phyloP scores from a whole-genome alignment of 2,797 vertebrate species.

The Pangasius djambal region DNA sequence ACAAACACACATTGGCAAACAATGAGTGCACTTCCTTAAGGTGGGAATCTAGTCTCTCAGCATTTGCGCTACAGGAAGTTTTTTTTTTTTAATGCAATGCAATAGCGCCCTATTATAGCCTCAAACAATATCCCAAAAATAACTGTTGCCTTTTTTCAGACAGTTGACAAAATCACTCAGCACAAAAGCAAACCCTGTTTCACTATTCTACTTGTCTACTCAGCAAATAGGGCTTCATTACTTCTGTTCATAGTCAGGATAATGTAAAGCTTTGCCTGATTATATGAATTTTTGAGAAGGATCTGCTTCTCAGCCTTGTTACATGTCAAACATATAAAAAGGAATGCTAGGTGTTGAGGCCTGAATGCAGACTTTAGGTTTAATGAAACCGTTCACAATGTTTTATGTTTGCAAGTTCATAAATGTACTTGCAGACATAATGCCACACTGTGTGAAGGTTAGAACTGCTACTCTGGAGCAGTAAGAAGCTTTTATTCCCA shows the following conservation, averaged over 20 bases:
- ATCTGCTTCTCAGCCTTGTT: too few relatives aligned
- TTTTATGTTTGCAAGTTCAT: too few relatives aligned
- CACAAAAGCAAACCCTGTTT: neutral
- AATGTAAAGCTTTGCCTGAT: neutral
- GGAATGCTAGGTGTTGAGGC: neutral
- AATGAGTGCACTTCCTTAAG: neutral
- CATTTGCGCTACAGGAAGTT: neutral
- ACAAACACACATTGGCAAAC: constrained; percentile 31
- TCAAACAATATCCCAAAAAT: constrained; percentile 4
- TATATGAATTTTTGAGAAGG: neutral
- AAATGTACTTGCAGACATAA: neutral
- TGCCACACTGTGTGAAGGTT: neutral
- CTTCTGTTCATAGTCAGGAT: neutral
- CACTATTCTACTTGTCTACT: neutral
- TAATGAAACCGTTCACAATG: neutral
- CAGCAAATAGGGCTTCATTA: neutral
- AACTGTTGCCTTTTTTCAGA: too few relatives aligned
- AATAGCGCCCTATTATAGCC: neutral
- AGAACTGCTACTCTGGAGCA: neutral
- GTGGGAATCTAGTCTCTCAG: neutral
- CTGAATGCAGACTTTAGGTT: neutral
- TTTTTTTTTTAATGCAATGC: neutral
- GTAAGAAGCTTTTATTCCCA: neutral
- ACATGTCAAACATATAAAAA: neutral
- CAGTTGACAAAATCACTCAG: neutral